Evolutionary conservation across 2,888 invertebrate genomes (phyloP), one percentile per base, ranked within the genome.

Genomic region (Lottia gigantea): DNA sequence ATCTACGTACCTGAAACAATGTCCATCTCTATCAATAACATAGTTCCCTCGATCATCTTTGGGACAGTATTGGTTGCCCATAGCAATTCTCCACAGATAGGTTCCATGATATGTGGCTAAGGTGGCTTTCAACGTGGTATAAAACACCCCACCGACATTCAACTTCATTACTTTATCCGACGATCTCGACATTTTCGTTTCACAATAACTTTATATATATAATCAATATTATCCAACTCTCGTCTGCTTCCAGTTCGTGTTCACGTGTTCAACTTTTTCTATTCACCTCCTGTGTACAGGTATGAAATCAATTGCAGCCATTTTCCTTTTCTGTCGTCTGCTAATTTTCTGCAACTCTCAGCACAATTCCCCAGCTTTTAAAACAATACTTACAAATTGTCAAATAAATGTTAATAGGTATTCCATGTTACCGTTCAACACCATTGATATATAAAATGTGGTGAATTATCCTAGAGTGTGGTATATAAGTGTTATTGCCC

Each of bases 101-200:
- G 81, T 79, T 7, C 79, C 80, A 23, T 78, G 79, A 19, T 75
- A 70, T 8, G 71, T 61, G 40, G 79, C 75, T 62, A 84, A 47
- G 14, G 75, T 83, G 16, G 81, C 75, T 47, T 76, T 79, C 4
- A 81, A 76, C 14, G 83, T 82, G 11, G 82, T 81, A 73, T 84
- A 82, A 63, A 80, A 81, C 14, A 78, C 75, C 0, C 84, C 83
- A 2, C 84, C 84, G 0, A 83, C 82, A 71, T 84, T 84, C 16
- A 84, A 72, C 62, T 81, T 79, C 62, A 83, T 68, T 46, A 75
- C 76, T 70, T 74, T 72, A 46, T 70, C 66, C n/a, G 16, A 55
- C 4, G 68, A 62, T n/a, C 68, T 46, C 46, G 68, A 68, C 68
- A 68, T 68, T 47, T 62, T 64, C 26, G 19, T 15, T 62, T 16